Base-by-base conservation (phyloP, 2,888 invertebrate species). In the Ectemnius cavifrons region DNA sequence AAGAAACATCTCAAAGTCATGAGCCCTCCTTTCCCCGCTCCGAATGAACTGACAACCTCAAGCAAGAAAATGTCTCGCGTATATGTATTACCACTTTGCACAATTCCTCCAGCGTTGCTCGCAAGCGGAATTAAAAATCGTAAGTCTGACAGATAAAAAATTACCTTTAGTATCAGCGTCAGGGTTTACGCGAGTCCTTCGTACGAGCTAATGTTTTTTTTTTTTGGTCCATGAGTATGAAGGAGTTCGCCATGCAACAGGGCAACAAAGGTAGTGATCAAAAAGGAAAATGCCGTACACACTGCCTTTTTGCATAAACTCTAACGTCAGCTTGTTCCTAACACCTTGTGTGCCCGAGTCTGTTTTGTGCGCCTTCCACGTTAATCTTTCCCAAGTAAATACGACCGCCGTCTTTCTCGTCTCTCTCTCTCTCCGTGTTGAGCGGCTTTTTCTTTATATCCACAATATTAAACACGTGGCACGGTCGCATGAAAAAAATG, bases 401-500 rank as follows among this genome's bases (percentile, higher is more conserved):
- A 81, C 79, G 77, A 64, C 69, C 65, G 68, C 70, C 23, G 23
- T 23, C 66, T 69, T 74, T 63, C 46, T 67, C 62, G 47, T 66
- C 60, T 62, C 72, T 20, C 2, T 20, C 20, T 20, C 67, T 52
- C 16, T 18, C 59, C 46, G 37, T 11, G 37, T 11, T 37, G 11
- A 0, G 11, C 8, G 28, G 28, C 58, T 70, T 67, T 77, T 79
- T 70, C 78, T 69, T 77, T 78, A 71, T 76, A 79, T 77, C 73
- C 80, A 65, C 68, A 75, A 83, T 81, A 83, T 82, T 80, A 80
- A 81, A 81, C 77, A 80, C 78, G 81, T 77, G 79, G 78, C 74
- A 67, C 78, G 81, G 80, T 84, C 83, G 85, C 80, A 80, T 78
- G 84, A 80, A 84, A 87, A 85, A 87, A 87, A 87, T 87, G 87